These are phyloP conservation scores for Entomobrya proxima DNA, from an alignment of 2,888 invertebrate genomes.

Conservation along the genomic window DNA sequence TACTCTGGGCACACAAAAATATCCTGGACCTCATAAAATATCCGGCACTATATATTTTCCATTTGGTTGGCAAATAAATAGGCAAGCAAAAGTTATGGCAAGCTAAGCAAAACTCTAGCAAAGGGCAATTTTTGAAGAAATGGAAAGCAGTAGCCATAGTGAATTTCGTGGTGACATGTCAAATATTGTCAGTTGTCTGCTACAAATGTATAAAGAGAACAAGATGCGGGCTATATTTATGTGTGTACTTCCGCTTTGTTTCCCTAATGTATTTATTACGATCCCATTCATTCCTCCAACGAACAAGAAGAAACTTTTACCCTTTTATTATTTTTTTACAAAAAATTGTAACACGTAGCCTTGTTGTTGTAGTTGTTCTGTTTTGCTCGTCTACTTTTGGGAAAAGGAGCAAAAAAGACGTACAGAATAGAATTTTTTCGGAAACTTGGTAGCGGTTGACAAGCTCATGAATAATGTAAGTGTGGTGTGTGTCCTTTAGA, in stretches of 20 bases:
- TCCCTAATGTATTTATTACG: constrained; percentile 17
- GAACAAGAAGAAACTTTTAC: neutral
- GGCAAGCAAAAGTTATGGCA: no score
- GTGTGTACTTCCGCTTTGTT: constrained; percentile 21
- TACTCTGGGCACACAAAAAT: no score
- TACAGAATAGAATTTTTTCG: neutral
- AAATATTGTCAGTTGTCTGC: constrained; percentile 25
- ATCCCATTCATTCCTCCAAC: neutral
- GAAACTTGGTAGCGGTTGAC: constrained; percentile 19
- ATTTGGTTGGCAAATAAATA: no score
- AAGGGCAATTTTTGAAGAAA: no score
- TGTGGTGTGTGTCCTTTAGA: constrained; percentile 2
- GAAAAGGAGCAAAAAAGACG: neutral
- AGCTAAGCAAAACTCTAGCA: no score
- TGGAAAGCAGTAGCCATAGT: no score
- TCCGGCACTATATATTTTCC: no score
- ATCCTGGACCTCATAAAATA: no score
- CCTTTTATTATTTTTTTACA: neutral
- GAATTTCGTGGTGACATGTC: constrained; percentile 2
- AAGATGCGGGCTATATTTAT: neutral
- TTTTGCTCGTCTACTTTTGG: neutral
- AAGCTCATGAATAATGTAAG: constrained; percentile 32
- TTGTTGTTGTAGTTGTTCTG: no score
- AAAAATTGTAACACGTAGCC: neutral
- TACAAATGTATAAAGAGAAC: neutral